phyloP scores from a whole-genome alignment of 2,113 vertebrate genomes.

The Myotis brandtii region DNA sequence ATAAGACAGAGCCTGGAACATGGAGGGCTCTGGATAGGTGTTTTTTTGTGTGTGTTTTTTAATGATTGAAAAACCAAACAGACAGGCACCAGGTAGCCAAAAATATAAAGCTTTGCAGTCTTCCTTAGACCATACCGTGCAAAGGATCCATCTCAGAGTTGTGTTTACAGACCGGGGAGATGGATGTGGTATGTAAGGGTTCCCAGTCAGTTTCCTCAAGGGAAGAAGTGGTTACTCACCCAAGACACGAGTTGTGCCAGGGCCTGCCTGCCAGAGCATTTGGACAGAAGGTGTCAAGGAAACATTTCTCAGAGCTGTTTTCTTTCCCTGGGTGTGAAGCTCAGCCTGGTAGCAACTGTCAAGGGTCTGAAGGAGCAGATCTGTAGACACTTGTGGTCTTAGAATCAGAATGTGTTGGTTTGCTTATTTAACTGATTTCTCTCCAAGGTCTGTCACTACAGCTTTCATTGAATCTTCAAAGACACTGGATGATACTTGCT shows the following conservation, averaged over 20 bases:
- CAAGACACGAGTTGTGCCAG: neutral
- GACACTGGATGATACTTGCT: neutral
- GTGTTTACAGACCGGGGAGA: neutral
- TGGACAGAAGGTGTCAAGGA: neutral
- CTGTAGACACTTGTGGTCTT: neutral
- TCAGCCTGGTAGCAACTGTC: neutral
- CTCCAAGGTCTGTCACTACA: neutral
- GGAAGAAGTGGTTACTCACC: neutral
- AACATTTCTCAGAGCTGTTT: neutral
- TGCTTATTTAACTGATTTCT: neutral
- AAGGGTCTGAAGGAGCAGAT: neutral
- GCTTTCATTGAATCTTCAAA: neutral
- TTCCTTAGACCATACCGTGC: neutral
- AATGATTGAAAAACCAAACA: neutral
- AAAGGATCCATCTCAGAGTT: neutral
- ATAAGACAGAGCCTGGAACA: neutral
- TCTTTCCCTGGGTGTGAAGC: neutral
- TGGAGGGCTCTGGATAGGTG: neutral
- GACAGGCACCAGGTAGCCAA: neutral
- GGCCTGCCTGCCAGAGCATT: neutral
- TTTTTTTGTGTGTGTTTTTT: neutral
- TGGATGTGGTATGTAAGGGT: neutral
- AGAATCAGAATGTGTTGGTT: neutral
- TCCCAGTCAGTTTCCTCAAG: neutral
- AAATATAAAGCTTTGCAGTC: neutral